phyloP scores from a whole-genome alignment of 2,797 vertebrate genomes.

The Pachyuromys duprasi region DNA sequence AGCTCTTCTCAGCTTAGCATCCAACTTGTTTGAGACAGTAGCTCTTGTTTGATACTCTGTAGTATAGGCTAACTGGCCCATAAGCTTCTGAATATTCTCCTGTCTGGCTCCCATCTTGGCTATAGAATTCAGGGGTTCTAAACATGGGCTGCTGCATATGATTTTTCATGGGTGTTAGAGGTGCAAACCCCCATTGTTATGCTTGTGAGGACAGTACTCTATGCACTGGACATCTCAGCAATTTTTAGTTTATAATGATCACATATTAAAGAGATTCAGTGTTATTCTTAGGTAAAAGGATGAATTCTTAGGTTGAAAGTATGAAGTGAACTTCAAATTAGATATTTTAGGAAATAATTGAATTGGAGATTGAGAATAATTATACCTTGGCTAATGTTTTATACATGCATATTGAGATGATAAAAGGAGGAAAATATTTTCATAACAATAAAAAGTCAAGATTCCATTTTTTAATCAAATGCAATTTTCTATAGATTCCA shows the following conservation, averaged over 20 bases:
- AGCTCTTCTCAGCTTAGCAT: too few species aligned
- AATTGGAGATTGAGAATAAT: not conserved
- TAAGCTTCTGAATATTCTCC: not conserved
- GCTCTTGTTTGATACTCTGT: not conserved
- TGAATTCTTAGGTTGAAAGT: not conserved
- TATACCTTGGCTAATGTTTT: not conserved
- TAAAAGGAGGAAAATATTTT: not conserved
- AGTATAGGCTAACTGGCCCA: too few species aligned
- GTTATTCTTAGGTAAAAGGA: conserved; percentile 12
- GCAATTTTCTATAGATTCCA: not conserved
- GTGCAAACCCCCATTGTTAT: too few species aligned
- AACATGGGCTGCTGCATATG: not conserved
- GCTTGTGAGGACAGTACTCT: too few species aligned
- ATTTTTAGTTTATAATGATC: not conserved
- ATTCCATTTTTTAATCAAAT: not conserved
- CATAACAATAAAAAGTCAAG: not conserved
- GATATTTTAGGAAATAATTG: not conserved
- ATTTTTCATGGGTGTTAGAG: not conserved
- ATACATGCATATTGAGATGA: not conserved
- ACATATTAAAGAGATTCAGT: not conserved
- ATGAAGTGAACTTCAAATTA: not conserved
- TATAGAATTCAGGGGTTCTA: not conserved
- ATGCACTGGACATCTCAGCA: too few species aligned
- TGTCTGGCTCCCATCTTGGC: not conserved
- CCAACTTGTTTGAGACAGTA: too few species aligned